These are phyloP conservation scores for Neotoxoptera formosana DNA, from an alignment of 1,140 invertebrate genomes.

Conservation along the genomic window DNA sequence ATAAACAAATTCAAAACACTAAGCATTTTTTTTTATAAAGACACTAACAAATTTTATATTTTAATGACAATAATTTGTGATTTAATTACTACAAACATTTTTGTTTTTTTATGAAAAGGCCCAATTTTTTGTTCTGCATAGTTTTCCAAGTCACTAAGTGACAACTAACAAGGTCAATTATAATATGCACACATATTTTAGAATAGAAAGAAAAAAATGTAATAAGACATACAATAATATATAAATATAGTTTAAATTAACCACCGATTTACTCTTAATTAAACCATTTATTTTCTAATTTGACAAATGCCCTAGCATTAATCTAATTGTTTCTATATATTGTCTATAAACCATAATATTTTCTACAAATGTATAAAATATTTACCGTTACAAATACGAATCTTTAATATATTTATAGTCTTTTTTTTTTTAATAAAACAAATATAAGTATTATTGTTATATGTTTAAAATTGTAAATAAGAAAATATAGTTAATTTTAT, in stretches of 20 bases:
- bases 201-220: neutral
- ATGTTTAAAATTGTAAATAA: neutral
- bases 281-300: neutral
- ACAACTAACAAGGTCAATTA: neutral
- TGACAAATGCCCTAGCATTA: neutral
- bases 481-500: neutral
- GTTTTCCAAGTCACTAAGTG: neutral
- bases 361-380: neutral
- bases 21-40: neutral
- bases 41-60: neutral
- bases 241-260: neutral
- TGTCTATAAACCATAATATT: conserved; percentile 22
- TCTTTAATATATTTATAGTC: neutral
- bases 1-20: neutral
- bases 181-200: neutral
- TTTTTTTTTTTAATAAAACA: conserved; percentile 24
- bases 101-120: neutral
- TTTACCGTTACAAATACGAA: neutral
- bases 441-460: neutral
- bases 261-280: neutral
- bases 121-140: neutral
- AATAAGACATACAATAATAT: neutral
- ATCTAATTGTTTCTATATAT: neutral
- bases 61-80: neutral
- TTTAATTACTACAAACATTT: neutral